Evolutionary conservation across 2,888 invertebrate species (phyloP).

Genomic region (Iphiclides podalirius): DNA sequence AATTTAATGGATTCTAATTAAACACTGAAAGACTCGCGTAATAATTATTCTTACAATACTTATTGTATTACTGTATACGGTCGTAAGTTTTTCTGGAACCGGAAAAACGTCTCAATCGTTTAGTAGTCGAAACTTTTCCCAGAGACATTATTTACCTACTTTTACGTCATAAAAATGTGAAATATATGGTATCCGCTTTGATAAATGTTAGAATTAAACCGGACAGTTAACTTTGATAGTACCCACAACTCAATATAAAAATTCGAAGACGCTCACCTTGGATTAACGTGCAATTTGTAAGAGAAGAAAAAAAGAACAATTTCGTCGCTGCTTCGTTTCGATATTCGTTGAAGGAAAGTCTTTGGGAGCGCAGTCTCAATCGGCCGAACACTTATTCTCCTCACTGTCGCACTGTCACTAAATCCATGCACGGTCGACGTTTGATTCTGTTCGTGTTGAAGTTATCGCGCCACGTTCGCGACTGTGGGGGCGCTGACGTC

Average conservation of each 20-base stretch:
- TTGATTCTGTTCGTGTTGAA: conserved; percentile 36
- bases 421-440: conserved; percentile 56
- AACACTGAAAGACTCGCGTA: no score
- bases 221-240: conserved; percentile 9
- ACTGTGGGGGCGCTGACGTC: conserved; percentile 48
- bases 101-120: no score
- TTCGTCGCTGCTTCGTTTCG: conserved; percentile 47
- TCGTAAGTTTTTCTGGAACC: no score
- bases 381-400: conserved; percentile 56
- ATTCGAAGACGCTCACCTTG: conserved; percentile 32
- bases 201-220: not conserved
- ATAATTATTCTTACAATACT: no score
- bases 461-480: conserved; percentile 53
- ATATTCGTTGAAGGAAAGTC: conserved; percentile 36
- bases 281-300: conserved; percentile 49
- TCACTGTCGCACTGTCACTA: conserved; percentile 74
- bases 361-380: conserved; percentile 46
- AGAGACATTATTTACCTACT: no score
- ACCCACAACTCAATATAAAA: conserved; percentile 11
- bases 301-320: conserved; percentile 21
- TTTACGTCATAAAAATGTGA: no score
- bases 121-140: no score
- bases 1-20: no score
- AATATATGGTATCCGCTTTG: no score
- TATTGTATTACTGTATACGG: no score